Conservation (phyloP, 2,113 vertebrate species). For the Fulmarus glacialis region DNA sequence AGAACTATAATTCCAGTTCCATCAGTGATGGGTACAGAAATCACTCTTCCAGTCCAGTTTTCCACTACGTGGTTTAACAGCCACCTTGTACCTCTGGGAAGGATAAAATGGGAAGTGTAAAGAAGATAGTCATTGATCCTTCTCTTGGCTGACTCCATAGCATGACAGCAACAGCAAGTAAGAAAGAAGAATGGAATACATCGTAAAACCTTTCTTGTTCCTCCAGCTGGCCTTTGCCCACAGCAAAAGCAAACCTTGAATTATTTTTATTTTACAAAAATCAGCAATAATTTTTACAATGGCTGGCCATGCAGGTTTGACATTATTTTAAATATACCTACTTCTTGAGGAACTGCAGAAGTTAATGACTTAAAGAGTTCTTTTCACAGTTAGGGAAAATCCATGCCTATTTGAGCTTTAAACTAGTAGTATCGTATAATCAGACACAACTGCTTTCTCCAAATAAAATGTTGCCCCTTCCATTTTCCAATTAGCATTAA, state of each 20-base stretch:
- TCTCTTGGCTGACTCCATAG: neutral
- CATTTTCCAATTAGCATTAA: neutral
- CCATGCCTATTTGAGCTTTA: conserved; percentile 50
- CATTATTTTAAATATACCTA: conserved; percentile 58
- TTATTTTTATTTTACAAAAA: conserved; percentile 12
- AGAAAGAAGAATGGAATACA: neutral
- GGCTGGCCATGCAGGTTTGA: neutral
- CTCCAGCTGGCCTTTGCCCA: neutral
- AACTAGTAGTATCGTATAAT: conserved; percentile 62
- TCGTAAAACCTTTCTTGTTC: neutral
- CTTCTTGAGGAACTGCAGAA: conserved; percentile 35
- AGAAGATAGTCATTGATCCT: neutral
- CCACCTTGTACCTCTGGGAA: neutral
- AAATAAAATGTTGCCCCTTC: neutral
- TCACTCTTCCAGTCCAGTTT: conserved; percentile 3
- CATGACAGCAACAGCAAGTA: neutral
- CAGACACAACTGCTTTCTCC: conserved; percentile 56
- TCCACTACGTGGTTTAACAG: conserved; percentile 6
- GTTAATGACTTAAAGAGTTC: conserved; percentile 71
- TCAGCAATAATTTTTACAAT: neutral
- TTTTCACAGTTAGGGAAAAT: conserved; percentile 70
- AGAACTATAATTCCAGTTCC: neutral
- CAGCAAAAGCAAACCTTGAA: neutral
- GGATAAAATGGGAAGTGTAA: conserved; percentile 1
- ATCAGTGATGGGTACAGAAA: neutral